A percentile compares a stretch with the other conserved stretches of the same genome.
These are phyloP conservation scores for Ptilonorhynchus violaceus DNA, from an alignment of 2,113 vertebrate species.

Conservation along the genomic window DNA sequence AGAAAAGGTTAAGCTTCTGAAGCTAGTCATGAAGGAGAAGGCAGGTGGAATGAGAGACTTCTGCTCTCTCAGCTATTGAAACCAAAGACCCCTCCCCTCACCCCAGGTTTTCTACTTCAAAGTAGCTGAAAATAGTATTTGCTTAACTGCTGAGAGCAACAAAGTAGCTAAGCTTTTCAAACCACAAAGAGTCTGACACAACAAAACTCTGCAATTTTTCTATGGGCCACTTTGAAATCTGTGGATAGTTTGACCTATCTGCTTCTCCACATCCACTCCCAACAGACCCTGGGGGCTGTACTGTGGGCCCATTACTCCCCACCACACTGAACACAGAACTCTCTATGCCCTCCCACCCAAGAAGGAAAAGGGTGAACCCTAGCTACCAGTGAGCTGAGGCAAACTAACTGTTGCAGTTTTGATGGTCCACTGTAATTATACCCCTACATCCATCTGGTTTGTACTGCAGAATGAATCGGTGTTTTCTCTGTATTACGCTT, in stretches of 20 bases:
- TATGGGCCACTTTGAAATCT: not conserved
- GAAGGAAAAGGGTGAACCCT: not conserved
- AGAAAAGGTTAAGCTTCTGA: not conserved
- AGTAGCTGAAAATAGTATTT: not conserved
- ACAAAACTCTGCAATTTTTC: not conserved
- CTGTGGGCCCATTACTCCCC: not conserved
- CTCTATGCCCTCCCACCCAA: not conserved
- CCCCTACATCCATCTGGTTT: not conserved
- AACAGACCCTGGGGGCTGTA: not conserved
- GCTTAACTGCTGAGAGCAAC: not conserved
- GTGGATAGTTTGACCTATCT: not conserved
- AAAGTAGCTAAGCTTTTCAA: not conserved
- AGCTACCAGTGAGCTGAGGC: not conserved
- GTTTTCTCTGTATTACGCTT: not conserved
- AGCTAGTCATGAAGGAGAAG: not conserved
- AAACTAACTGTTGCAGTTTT: not conserved
- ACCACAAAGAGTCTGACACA: not conserved
- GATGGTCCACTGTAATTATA: not conserved
- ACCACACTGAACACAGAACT: not conserved
- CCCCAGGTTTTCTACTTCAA: not conserved
- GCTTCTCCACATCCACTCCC: not conserved
- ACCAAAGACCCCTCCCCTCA: not conserved
- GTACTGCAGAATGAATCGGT: not conserved
- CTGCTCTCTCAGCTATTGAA: not conserved
- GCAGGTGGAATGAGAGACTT: not conserved